These are phyloP conservation scores for Gambusia yucatana DNA, from an alignment of 2,797 vertebrate genomes.

Conservation along the genomic window DNA sequence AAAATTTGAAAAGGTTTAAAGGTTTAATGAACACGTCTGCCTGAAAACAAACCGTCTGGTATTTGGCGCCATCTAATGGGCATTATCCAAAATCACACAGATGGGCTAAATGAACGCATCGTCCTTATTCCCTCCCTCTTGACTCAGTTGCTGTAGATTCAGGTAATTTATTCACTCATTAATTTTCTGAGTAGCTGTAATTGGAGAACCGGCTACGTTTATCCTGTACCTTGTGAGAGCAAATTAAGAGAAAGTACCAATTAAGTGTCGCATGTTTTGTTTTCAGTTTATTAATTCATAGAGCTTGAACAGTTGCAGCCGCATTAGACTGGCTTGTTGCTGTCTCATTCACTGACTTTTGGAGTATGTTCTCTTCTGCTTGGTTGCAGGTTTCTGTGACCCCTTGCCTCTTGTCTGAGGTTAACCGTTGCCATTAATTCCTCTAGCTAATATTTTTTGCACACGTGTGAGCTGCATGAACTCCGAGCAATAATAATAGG, in stretches of 20 bases:
- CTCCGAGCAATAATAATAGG: conserved; percentile 69
- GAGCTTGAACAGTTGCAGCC: conserved; percentile 34
- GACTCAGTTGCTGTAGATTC: conserved; percentile 49
- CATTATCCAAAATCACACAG: conserved; percentile 24
- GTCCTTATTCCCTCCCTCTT: conserved; percentile 2
- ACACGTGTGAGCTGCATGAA: conserved; percentile 42
- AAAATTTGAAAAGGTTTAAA: not conserved
- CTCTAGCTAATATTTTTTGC: conserved; percentile 27
- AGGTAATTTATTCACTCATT: conserved; percentile 71
- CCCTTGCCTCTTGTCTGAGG: conserved; percentile 43
- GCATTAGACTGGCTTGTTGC: conserved; percentile 47
- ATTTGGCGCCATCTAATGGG: conserved; percentile 73
- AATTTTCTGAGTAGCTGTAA: conserved; percentile 69
- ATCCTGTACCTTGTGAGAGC: conserved; percentile 36
- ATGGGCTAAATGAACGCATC: not conserved
- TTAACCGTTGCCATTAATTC: conserved; percentile 18
- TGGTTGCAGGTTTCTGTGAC: conserved; percentile 40
- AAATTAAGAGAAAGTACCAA: conserved; percentile 62
- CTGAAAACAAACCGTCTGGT: conserved; percentile 31
- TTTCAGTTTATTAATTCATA: conserved; percentile 49
- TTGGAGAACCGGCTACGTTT: conserved; percentile 56
- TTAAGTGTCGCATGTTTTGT: conserved; percentile 50
- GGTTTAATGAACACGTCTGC: not conserved
- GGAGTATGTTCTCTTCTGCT: conserved; percentile 43
- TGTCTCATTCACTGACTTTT: conserved; percentile 51